Base-by-base conservation (phyloP, 2,888 invertebrate genomes). In the Eueremaeus valkanovi region DNA sequence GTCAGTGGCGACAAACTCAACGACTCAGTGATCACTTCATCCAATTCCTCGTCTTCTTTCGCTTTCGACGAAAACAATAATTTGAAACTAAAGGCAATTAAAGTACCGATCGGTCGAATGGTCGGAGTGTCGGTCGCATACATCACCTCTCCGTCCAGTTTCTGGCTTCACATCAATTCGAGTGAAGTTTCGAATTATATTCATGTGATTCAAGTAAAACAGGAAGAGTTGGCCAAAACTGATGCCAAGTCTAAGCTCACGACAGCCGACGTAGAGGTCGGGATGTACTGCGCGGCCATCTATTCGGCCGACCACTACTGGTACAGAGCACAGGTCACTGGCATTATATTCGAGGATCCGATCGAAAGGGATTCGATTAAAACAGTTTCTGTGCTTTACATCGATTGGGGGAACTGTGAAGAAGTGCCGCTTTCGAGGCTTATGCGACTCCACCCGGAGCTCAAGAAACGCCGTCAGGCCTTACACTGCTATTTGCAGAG, bases 351-450 rank as follows among this genome's bases (percentile, higher is more conserved):
- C 18, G 66, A 66, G 18, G 18, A 66, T 13, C 31, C 18, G 0
- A 36, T 66, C 3, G 66, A 66, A 40, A 16, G 21, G 21, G 66
- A 66, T 36, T 36, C 66, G 0, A 66, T 66, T 9, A 66, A 66
- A 21, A 8, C 40, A 21, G 36, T 66, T 18, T 5, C 1, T 0
- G 66, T 66, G 5, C 40, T n/a, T 21, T 66, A 27, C 36, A 40
- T 66, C 31, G 66, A 66, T 66, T 66, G 66, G 66, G 66, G 66
- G n/a, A 66, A 66, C 21, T n/a, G 36, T 3, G 66, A 66, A 36
- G 66, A 66, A 40, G 3, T 33, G 21, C 66, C 66, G 9, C 40
- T 66, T 31, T 66, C 66, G 18, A 18, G 5, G 63, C 3, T 66
- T 6, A 33, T 66, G 66, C 9, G n/a, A 11, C 40, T 66, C 2